Base-by-base conservation (phyloP, 2,888 invertebrate genomes). In the Nemurella pictetii region DNA sequence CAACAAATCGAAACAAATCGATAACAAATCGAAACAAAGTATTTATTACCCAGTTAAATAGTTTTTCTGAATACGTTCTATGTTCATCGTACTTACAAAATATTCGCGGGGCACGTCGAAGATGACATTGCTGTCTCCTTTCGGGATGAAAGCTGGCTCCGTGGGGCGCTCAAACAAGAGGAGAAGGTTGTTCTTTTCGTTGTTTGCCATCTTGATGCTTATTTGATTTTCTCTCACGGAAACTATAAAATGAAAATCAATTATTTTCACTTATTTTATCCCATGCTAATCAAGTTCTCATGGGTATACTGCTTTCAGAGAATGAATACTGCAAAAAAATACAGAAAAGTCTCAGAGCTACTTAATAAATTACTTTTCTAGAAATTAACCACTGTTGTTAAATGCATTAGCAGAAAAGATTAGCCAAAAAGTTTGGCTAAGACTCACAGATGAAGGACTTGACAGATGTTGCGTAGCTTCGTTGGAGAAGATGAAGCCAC, bases 161-260 rank as follows among this genome's bases (percentile, higher is more conserved):
- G 93, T 92, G 12, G 96, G 96, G 73, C 95, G 93, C 88, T 96
- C 95, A 90, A 95, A 95, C 87, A 96, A 92, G 88, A 94, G 90
- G 87, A 94, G 90, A 20, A 95, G 82, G 73, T 72, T 55, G n/a
- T 5, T 25, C 26, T 29, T 36, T 15, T 82, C 72, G 15, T 72
- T 80, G 35, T 2, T 25, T 35, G 89, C 89, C 86, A 89, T 87
- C 25, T 75, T n/a, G 9, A 15, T 55, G 75, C 2, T 75, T 5
- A 5, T 15, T 75, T 25, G 75, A 4, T 75, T 7, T 2, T 12
- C 15, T 12, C 20, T 55, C 55, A 55, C 55, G 9, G 55, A 55
- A 55, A 55, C 1, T 7, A 55, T 3, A 20, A 20, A 12, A 55
- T 20, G 9, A 55, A 55, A 15, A 2, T 55, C 3, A 55, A 27